These are phyloP conservation scores for Chelidonichthys spinosus DNA, from an alignment of 2,797 vertebrate genomes.

Conservation along the genomic window DNA sequence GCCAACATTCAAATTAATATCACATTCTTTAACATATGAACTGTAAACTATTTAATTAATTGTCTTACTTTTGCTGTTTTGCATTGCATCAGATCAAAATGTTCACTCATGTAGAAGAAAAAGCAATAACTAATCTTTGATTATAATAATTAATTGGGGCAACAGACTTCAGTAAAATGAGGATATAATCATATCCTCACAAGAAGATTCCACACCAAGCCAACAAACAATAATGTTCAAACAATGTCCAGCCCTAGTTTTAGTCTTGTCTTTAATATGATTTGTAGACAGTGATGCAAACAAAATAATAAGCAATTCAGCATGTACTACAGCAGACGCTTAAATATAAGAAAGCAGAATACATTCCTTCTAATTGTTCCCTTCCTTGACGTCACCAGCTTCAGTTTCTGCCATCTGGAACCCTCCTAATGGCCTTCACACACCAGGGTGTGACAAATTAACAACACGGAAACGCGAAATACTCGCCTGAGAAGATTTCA, in stretches of 20 bases:
- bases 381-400: too few relatives aligned
- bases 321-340: not conserved
- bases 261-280: not conserved
- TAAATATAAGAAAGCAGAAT: not conserved
- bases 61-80: not conserved
- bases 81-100: not conserved
- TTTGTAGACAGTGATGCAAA: not conserved
- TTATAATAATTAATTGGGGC: not conserved
- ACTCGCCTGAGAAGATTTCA: not conserved
- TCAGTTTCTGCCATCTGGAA: too few relatives aligned
- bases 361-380: too few relatives aligned
- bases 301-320: slow-evolving; percentile 2
- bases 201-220: not conserved
- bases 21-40: not conserved
- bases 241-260: not conserved
- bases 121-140: not conserved
- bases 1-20: not conserved
- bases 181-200: not conserved
- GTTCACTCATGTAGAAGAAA: not conserved
- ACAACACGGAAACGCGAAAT: not conserved
- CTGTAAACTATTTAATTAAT: not conserved
- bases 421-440: not conserved
- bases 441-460: too few relatives aligned
- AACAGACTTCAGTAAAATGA: not conserved
- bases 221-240: not conserved